These are phyloP conservation scores for Eupithecia inturbata DNA, from an alignment of 2,888 invertebrate species.

Conservation along the genomic window DNA sequence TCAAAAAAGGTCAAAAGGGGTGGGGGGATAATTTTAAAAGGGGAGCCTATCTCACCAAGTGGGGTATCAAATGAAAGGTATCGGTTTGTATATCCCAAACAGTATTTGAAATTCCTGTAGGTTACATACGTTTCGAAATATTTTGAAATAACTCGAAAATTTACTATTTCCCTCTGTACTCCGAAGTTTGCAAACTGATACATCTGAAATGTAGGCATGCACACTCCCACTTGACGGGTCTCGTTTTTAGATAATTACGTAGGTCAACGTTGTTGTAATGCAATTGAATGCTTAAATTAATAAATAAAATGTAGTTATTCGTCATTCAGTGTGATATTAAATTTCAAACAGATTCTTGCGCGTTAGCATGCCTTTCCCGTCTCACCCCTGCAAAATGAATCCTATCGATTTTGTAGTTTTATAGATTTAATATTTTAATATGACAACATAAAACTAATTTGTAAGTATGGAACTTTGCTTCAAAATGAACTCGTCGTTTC, in stretches of 20 bases:
- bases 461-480: not conserved
- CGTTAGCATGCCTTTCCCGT: conserved; percentile 48
- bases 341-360: conserved; percentile 72
- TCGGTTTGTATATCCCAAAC: too few species aligned
- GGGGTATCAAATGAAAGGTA: too few species aligned
- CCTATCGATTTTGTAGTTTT: conserved; percentile 37
- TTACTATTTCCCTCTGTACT: too few species aligned
- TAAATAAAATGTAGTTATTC: not conserved
- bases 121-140: too few species aligned
- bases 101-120: too few species aligned
- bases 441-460: not conserved
- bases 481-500: not conserved
- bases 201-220: too few species aligned
- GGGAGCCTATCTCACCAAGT: too few species aligned
- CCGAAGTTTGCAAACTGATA: too few species aligned
- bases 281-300: not conserved
- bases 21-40: too few species aligned
- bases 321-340: conserved; percentile 61
- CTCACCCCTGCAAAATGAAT: conserved; percentile 54
- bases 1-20: too few species aligned
- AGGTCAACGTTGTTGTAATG: not conserved
- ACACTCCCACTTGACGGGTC: too few species aligned
- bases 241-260: not conserved
- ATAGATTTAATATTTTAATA: conserved; percentile 32
- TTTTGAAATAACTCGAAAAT: too few species aligned